phyloP scores from a whole-genome alignment of 2,113 vertebrate species.

The Rallus limicola region DNA sequence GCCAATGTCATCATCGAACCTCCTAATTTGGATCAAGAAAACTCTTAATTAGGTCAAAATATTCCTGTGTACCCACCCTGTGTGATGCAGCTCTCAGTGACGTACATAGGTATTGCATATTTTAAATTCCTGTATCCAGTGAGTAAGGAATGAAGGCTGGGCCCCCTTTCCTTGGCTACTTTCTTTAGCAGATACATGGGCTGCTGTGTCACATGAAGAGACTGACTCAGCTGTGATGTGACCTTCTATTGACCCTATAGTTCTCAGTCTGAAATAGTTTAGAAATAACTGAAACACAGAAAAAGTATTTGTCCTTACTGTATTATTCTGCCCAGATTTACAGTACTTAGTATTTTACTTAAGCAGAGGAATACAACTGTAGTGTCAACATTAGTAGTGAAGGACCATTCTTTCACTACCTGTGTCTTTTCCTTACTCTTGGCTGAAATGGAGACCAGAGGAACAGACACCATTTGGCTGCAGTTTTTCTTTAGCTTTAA shows the following conservation, averaged over 20 bases:
- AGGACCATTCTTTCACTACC: background rate
- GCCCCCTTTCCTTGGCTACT: background rate
- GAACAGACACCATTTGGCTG: background rate
- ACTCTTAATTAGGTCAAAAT: conserved; percentile 44
- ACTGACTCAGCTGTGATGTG: conserved; percentile 62
- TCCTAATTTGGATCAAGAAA: background rate
- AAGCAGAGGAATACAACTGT: background rate
- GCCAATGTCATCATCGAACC: background rate
- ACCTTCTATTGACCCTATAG: conserved; percentile 52
- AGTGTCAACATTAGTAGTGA: background rate
- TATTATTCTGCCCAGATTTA: conserved; percentile 41
- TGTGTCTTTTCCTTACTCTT: background rate
- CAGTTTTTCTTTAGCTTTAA: background rate
- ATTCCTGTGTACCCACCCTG: background rate
- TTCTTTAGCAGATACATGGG: conserved; percentile 2
- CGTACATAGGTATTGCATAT: background rate
- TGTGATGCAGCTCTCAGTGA: background rate
- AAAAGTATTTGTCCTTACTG: conserved; percentile 15
- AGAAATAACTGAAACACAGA: conserved; percentile 36
- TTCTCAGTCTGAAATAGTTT: conserved; percentile 49
- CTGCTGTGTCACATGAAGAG: conserved; percentile 17
- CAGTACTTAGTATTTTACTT: background rate
- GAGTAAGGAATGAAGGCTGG: conserved; percentile 3
- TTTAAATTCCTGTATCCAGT: conserved; percentile 20
- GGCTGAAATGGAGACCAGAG: background rate